Conservation (phyloP, 1,140 invertebrate genomes). For the Apis dorsata region DNA sequence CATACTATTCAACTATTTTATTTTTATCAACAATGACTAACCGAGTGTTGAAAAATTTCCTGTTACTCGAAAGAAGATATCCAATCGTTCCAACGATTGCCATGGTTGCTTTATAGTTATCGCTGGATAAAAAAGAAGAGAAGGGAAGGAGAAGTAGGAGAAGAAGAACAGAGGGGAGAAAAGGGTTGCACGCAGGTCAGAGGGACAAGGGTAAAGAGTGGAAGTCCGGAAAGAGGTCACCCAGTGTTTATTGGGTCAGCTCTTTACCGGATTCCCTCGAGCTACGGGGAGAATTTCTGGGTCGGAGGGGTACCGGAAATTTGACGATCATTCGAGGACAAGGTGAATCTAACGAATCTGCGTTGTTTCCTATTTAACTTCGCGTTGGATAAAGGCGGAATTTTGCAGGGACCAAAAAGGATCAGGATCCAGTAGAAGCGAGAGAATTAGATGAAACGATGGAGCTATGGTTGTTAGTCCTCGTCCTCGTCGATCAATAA, state of each 20-base stretch:
- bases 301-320: background rate
- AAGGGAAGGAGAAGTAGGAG: background rate
- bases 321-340: background rate
- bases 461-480: conserved; percentile 71
- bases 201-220: conserved; percentile 12
- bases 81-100: background rate
- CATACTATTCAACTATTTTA: too few relatives aligned
- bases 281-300: conserved; percentile 28
- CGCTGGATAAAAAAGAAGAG: background rate
- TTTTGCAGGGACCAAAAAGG: conserved; percentile 55
- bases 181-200: background rate
- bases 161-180: background rate
- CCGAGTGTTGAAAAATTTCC: background rate
- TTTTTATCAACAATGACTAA: too few relatives aligned
- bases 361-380: background rate
- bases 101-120: conserved; percentile 2
- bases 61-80: background rate
- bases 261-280: conserved; percentile 33
- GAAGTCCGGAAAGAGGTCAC: conserved; percentile 48
- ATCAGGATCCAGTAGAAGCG: conserved; percentile 29
- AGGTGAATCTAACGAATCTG: background rate
- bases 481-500: conserved; percentile 75
- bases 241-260: conserved; percentile 57
- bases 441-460: conserved; percentile 39
- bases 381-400: background rate